phyloP scores from a whole-genome alignment of 1,140 invertebrate species.

The Hetaerina americana region DNA sequence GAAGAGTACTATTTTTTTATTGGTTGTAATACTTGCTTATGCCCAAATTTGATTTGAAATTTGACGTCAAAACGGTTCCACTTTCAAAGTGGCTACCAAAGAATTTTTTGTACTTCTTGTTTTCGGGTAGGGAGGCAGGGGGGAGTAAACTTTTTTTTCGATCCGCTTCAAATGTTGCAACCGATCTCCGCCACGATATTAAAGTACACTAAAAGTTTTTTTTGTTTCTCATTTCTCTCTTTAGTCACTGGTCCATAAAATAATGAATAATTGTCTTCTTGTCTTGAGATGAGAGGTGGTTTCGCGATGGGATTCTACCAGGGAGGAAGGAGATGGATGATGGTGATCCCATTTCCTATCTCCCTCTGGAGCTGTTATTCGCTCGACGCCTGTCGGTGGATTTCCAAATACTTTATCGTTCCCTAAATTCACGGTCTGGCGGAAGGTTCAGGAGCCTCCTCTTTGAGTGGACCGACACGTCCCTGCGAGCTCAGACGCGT shows the following conservation, averaged over 20 bases:
- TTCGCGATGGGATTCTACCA: neutral
- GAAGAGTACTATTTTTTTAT: no score
- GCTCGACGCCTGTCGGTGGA: neutral
- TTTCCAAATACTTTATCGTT: neutral
- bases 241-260: neutral
- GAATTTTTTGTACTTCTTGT: no score
- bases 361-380: neutral
- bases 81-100: no score
- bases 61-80: no score
- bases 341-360: neutral
- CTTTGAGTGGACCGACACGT: neutral
- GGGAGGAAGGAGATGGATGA: neutral
- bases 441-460: neutral
- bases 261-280: neutral
- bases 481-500: constrained; percentile 46
- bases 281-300: neutral
- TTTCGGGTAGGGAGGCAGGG: no score
- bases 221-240: no score
- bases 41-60: no score
- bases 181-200: no score
- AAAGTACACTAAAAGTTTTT: no score
- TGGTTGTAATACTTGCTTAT: no score
- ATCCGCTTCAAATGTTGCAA: no score
- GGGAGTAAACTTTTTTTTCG: no score
- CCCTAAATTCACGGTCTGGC: neutral